Evolutionary conservation across 2,888 invertebrate genomes (phyloP).

Genomic region (Watsonalla binaria): DNA sequence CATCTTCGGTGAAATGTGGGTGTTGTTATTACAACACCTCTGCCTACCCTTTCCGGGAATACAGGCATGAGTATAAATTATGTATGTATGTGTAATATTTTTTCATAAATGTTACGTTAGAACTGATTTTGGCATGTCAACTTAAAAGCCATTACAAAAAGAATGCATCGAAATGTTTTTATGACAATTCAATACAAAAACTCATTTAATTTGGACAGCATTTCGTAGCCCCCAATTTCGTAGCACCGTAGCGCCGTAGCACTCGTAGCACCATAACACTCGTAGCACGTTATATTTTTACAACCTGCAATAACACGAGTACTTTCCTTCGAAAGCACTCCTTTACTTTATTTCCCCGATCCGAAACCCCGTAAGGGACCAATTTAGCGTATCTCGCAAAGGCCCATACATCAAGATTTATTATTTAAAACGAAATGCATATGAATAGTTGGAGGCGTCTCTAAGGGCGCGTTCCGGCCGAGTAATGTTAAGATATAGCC

Average conservation of each 20-base stretch:
- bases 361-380: not conserved
- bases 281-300: not conserved
- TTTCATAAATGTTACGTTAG: no score
- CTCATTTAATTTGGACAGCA: no score
- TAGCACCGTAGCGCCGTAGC: not conserved
- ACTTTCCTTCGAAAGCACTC: not conserved
- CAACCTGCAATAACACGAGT: not conserved
- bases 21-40: no score
- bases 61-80: no score
- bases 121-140: no score
- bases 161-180: no score
- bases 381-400: slow-evolving; percentile 1
- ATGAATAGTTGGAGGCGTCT: slow-evolving; percentile 20
- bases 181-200: no score
- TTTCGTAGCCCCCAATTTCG: no score
- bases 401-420: slow-evolving; percentile 26
- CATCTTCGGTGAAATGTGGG: no score
- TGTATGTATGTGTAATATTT: no score
- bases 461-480: slow-evolving; percentile 16
- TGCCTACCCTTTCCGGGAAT: no score
- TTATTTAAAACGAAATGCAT: slow-evolving; percentile 34
- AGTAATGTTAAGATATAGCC: slow-evolving; percentile 25
- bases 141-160: no score
- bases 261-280: not conserved
- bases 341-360: not conserved